phyloP scores from a whole-genome alignment of 2,797 vertebrate species.

The Trachurus trachurus region DNA sequence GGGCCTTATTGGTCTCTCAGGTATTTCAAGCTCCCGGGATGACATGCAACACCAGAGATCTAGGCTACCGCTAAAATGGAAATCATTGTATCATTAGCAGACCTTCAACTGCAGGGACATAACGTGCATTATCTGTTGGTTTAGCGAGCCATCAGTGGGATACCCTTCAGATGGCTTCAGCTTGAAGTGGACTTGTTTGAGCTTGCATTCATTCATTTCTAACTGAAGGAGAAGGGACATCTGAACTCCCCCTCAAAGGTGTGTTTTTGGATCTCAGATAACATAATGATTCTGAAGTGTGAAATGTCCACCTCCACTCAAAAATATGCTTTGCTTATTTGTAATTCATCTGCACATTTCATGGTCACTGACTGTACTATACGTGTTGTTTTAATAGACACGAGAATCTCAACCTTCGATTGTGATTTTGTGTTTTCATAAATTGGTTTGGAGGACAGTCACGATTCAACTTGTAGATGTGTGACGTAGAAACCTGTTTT shows the following conservation, averaged over 20 bases:
- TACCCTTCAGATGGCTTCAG: constrained; percentile 46
- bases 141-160: constrained; percentile 59
- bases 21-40: constrained; percentile 63
- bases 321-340: neutral
- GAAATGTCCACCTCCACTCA: neutral
- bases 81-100: constrained; percentile 70
- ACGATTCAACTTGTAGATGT: neutral
- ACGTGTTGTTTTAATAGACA: neutral
- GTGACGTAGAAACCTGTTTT: too few relatives aligned
- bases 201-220: constrained; percentile 45
- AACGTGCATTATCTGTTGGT: constrained; percentile 62
- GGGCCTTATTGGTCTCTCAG: constrained; percentile 67
- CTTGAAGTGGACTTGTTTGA: constrained; percentile 65
- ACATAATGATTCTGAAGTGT: neutral
- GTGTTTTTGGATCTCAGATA: constrained; percentile 12
- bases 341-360: neutral
- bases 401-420: neutral
- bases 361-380: neutral
- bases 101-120: constrained; percentile 48
- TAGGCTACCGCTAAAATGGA: constrained; percentile 60
- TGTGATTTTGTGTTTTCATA: neutral
- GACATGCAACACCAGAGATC: constrained; percentile 65
- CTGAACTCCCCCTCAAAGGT: constrained; percentile 17
- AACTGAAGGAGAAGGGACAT: constrained; percentile 16
- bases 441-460: neutral